A percentile compares a stretch with the other conserved stretches of the same genome.
phyloP scores from a whole-genome alignment of 2,113 vertebrate genomes.

The Coregonus clupeaformis region DNA sequence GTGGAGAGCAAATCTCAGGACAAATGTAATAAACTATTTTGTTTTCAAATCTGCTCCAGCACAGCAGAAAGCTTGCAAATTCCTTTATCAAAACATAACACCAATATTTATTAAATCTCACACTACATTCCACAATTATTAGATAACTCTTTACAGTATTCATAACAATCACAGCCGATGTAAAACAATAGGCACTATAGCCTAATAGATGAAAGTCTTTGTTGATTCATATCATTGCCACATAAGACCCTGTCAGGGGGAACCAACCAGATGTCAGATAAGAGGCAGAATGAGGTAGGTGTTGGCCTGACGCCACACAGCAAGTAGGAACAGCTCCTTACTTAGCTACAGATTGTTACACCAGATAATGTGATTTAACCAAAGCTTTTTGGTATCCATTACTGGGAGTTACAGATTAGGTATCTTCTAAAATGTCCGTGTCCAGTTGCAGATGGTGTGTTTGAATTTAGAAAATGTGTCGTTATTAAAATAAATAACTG shows the following conservation, averaged over 20 bases:
- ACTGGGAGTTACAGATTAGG: too few relatives aligned
- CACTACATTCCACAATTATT: not conserved
- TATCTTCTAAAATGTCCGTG: too few relatives aligned
- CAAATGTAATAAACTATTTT: not conserved
- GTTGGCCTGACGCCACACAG: constrained; percentile 61
- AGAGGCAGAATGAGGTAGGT: constrained; percentile 61
- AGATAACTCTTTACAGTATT: constrained; percentile 32
- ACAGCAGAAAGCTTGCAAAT: not conserved
- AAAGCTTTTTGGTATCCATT: too few relatives aligned
- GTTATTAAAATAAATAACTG: too few relatives aligned
- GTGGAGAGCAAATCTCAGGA: not conserved
- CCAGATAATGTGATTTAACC: too few relatives aligned
- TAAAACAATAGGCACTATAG: constrained; percentile 62
- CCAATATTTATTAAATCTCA: constrained; percentile 7
- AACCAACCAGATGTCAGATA: constrained; percentile 71
- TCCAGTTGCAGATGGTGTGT: too few relatives aligned
- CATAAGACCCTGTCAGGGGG: constrained; percentile 59
- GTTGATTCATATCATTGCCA: constrained; percentile 66
- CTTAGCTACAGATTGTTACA: too few relatives aligned
- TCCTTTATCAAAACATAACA: constrained; percentile 16
- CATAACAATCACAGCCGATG: too few relatives aligned
- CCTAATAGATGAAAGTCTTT: constrained; percentile 58
- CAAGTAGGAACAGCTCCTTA: constrained; percentile 67
- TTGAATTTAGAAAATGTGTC: too few relatives aligned
- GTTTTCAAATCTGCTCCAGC: not conserved